Evolutionary conservation across 1,140 invertebrate genomes (phyloP).

Genomic region (Antheraea mylitta): DNA sequence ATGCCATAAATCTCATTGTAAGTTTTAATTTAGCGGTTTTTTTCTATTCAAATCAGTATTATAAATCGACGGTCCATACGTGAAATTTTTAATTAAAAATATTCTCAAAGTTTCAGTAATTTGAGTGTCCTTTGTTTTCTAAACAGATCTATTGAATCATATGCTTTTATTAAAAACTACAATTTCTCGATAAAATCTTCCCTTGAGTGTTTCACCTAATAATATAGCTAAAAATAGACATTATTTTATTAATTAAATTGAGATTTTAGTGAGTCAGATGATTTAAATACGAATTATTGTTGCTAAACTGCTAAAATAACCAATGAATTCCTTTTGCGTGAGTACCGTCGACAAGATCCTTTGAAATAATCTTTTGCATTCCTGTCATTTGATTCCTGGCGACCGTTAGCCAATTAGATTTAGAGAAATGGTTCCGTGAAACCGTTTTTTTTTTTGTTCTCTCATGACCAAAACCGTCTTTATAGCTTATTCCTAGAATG

Average conservation of each 20-base stretch:
- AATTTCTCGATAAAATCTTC: too few relatives aligned
- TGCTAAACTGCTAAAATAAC: not conserved
- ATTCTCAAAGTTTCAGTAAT: too few relatives aligned
- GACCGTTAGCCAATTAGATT: conserved; percentile 48
- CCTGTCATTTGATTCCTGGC: conserved; percentile 65
- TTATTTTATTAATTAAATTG: too few relatives aligned
- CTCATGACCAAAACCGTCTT: conserved; percentile 42
- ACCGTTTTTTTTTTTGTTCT: conserved; percentile 22
- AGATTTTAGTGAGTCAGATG: too few relatives aligned
- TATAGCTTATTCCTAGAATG: conserved; percentile 55
- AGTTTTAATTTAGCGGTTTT: conserved; percentile 25
- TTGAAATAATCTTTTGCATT: conserved; percentile 56
- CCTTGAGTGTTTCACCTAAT: too few relatives aligned
- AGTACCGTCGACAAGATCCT: not conserved
- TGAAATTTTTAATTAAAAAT: too few relatives aligned
- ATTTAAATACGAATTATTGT: too few relatives aligned
- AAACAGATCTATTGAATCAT: too few relatives aligned
- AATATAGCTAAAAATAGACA: too few relatives aligned
- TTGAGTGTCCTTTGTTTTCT: too few relatives aligned
- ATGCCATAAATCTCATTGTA: conserved; percentile 60
- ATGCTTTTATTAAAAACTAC: too few relatives aligned
- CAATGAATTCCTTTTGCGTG: not conserved
- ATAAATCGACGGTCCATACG: conserved; percentile 7
- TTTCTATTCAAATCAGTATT: conserved; percentile 38
- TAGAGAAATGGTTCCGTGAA: conserved; percentile 39